Base-by-base conservation (phyloP, 2,113 vertebrate genomes). In the Dinomys branickii region DNA sequence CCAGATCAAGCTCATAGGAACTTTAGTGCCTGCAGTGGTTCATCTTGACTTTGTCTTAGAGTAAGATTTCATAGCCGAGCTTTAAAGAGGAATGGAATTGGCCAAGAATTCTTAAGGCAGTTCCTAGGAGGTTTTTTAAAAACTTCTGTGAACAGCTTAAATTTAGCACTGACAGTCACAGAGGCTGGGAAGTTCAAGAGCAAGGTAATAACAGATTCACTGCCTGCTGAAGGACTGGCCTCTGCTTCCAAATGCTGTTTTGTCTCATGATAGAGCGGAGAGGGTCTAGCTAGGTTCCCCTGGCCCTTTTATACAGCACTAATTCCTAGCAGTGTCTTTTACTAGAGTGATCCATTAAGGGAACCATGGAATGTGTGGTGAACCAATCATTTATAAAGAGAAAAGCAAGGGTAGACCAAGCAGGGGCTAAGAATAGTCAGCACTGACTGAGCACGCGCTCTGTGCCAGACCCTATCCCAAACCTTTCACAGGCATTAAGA, bases 241-340 rank as follows among this genome's bases (percentile, higher is more conserved):
- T 58, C 5, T 24, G 11, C 11, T 88, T 50, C 54, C 52, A 17
- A 7, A 3, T 44, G 26, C 14, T 28, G 50, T 56, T 9, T 33
- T 19, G 41, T 20, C 14, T n/a, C 28, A 14, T 22, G 10, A 56
- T 6, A 56, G 13, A 26, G 26, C 67, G 44, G 44, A 26, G 13
- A 54, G 19, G 65, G 65, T 44, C 20, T 2, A 33, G 28, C 50
- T 75, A 41, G 5, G 16, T 47, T n/a, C 22, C 16, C 16, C 56
- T 1, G 44, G 30, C 4, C 16, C n/a, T 85, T 65, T 35, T 5
- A 30, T n/a, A 56, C 4, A 5, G 16, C 14, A 89, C 58, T 47
- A 85, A 77, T 75, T 85, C 7, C n/a, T 78, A 94, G 28, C 30
- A 94, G 24, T 54, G 44, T 28, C 56, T 94, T 94, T 88, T 63